Evolutionary conservation across 1,140 invertebrate species (phyloP).

Genomic region (Gyrodactylus salaris): DNA sequence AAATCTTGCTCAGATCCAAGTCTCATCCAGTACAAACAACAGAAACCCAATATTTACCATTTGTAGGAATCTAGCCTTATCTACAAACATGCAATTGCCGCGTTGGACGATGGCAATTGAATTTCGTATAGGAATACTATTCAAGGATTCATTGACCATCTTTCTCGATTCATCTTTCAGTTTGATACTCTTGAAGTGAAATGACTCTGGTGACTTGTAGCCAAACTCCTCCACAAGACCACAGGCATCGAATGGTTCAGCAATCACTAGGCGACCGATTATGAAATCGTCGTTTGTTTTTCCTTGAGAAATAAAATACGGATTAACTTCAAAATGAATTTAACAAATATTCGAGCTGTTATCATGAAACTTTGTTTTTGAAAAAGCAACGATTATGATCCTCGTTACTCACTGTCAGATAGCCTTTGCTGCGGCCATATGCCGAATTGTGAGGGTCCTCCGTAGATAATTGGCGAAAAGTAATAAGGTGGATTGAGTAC

Average conservation of each 20-base stretch:
- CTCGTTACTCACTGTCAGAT: background rate
- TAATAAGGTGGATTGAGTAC: background rate
- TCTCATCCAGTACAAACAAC: no score
- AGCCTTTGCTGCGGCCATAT: background rate
- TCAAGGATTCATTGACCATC: background rate
- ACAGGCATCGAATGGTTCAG: constrained; percentile 1
- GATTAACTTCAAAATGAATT: no score
- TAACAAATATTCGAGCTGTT: no score
- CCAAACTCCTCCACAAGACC: background rate
- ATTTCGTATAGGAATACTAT: background rate
- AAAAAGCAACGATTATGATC: background rate
- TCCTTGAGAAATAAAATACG: no score
- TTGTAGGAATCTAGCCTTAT: background rate
- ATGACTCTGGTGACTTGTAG: background rate
- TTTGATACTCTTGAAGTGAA: background rate
- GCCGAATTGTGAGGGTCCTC: background rate
- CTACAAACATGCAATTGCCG: constrained; percentile 6
- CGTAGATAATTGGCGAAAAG: background rate
- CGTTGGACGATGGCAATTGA: constrained; percentile 1
- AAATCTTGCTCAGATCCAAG: no score
- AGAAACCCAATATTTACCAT: no score
- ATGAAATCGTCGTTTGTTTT: no score
- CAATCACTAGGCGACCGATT: background rate
- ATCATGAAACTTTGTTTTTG: background rate
- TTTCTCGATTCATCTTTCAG: background rate